Conservation (phyloP, 2,888 invertebrate species). For the Petrolisthes manimaculis region DNA sequence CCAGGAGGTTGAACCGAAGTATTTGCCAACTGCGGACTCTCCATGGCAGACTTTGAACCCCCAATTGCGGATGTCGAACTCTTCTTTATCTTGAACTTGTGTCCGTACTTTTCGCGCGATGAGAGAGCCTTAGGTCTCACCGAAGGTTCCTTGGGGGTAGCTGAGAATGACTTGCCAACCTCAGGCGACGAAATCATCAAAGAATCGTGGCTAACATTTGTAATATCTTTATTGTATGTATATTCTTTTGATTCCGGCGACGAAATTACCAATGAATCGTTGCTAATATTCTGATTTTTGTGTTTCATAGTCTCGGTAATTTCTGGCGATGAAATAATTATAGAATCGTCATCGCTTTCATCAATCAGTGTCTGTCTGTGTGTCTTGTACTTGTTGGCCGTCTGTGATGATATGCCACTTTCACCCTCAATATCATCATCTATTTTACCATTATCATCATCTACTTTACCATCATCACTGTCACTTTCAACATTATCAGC, state of each 20-base stretch:
- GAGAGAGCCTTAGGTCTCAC: not conserved
- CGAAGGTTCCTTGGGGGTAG: too few species aligned
- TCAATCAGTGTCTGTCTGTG: too few species aligned
- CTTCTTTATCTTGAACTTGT: conserved; percentile 43
- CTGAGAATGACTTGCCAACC: too few species aligned
- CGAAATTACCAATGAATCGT: not conserved
- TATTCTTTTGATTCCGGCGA: not conserved
- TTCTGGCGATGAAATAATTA: too few species aligned
- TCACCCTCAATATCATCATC: not conserved
- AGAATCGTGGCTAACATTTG: too few species aligned
- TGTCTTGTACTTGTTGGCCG: too few species aligned
- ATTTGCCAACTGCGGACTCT: too few species aligned
- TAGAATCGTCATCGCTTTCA: too few species aligned
- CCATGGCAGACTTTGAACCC: too few species aligned
- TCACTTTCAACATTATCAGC: not conserved
- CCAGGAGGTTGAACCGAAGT: too few species aligned
- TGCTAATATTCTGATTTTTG: not conserved
- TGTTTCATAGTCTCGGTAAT: not conserved
- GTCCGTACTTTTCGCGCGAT: conserved; percentile 44
- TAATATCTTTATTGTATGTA: too few species aligned
- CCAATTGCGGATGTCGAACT: not conserved
- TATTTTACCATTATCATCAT: not conserved
- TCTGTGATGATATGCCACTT: not conserved
- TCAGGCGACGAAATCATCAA: too few species aligned
- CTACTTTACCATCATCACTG: not conserved